Evolutionary conservation across 2,797 vertebrate species (phyloP).

Genomic region (Scomberomorus guttatus): DNA sequence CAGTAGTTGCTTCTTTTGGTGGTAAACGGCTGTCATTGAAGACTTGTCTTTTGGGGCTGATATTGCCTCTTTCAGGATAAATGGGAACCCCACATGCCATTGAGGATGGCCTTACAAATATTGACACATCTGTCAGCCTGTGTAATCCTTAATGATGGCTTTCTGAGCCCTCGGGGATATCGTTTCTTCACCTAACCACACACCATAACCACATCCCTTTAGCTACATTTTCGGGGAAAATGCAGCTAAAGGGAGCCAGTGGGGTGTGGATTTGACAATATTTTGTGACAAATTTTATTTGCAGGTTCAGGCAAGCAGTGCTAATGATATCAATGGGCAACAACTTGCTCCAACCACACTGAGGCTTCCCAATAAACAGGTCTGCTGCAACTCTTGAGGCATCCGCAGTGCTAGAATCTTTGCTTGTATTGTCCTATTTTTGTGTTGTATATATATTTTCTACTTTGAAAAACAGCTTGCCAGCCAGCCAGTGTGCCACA

Average conservation of each 20-base stretch:
- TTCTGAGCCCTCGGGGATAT: slow-evolving; percentile 40
- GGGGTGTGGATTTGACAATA: slow-evolving; percentile 6
- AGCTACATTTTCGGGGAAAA: slow-evolving; percentile 35
- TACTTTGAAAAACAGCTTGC: not conserved
- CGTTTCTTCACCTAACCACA: slow-evolving; percentile 27
- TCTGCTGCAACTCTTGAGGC: not conserved
- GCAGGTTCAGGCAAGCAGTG: slow-evolving; percentile 20
- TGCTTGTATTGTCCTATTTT: slow-evolving; percentile 1
- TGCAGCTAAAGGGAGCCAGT: slow-evolving; percentile 14
- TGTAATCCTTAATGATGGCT: slow-evolving; percentile 69
- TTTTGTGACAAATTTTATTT: slow-evolving; percentile 33
- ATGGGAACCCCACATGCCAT: slow-evolving; percentile 30
- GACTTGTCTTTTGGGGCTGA: slow-evolving; percentile 28
- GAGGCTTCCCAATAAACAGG: slow-evolving; percentile 5
- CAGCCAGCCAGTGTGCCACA: not conserved
- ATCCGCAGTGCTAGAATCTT: not conserved
- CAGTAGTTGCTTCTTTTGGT: slow-evolving; percentile 35
- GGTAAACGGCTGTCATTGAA: slow-evolving; percentile 35
- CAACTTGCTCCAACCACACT: slow-evolving; percentile 9
- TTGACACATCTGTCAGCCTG: slow-evolving; percentile 69
- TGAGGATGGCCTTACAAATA: slow-evolving; percentile 63
- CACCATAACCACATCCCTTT: too few species aligned
- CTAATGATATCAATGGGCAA: slow-evolving; percentile 16
- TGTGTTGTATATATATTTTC: not conserved
- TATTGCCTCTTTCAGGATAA: slow-evolving; percentile 45